A percentile compares a stretch with the other conserved stretches of the same genome.
Evolutionary conservation across 2,888 invertebrate genomes (phyloP).

Genomic region (Incurvaria masculella): DNA sequence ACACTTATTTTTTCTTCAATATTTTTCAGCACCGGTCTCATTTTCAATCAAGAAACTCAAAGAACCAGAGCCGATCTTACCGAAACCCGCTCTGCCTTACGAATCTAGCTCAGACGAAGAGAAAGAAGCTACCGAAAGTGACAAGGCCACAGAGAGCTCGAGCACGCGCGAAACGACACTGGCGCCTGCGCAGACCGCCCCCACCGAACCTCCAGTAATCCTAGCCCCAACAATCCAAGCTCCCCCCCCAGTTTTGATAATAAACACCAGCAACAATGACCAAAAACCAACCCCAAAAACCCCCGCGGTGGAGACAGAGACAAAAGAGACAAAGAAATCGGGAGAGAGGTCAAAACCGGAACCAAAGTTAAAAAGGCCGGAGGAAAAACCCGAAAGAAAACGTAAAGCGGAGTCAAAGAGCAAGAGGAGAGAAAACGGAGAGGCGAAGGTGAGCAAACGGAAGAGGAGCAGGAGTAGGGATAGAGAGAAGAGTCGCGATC

Average conservation of each 20-base stretch:
- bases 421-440: slow-evolving; percentile 16
- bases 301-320: slow-evolving; percentile 25
- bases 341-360: slow-evolving; percentile 6
- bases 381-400: slow-evolving; percentile 16
- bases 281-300: slow-evolving; percentile 21
- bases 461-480: too few species aligned
- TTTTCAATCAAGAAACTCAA: slow-evolving; percentile 84
- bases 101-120: slow-evolving; percentile 74
- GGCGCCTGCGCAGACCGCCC: slow-evolving; percentile 12
- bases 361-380: slow-evolving; percentile 15
- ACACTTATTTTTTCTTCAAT: too few species aligned
- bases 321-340: slow-evolving; percentile 14
- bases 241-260: too few species aligned
- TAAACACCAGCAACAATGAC: too few species aligned
- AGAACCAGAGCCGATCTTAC: slow-evolving; percentile 62
- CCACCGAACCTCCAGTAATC: not conserved
- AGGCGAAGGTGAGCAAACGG: slow-evolving; percentile 12
- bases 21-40: slow-evolving; percentile 65
- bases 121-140: slow-evolving; percentile 18
- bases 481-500: slow-evolving; percentile 12
- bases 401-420: slow-evolving; percentile 18
- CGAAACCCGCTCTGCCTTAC: slow-evolving; percentile 72
- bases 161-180: too few species aligned
- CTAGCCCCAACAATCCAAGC: not conserved
- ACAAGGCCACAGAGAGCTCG: slow-evolving; percentile 19